Percentiles rank a stretch among this genome's conserved stretches.
These are phyloP conservation scores for Geotrupes spiniger DNA, from an alignment of 2,888 invertebrate species.

Conservation along the genomic window DNA sequence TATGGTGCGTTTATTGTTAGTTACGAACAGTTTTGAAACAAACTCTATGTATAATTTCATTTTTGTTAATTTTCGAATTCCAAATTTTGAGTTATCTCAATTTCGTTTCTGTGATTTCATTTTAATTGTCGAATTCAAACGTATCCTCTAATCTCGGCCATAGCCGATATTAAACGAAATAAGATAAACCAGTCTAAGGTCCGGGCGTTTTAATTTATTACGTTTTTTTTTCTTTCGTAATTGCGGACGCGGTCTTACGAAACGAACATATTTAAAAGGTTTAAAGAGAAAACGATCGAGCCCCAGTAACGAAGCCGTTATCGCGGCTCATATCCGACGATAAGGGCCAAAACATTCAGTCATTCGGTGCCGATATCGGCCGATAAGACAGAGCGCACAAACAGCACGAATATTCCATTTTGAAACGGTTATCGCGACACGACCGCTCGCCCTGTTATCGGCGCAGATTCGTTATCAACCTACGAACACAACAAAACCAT, in stretches of 20 bases:
- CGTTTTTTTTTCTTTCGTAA: too few relatives aligned
- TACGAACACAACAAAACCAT: slow-evolving; percentile 46
- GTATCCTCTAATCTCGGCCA: too few relatives aligned
- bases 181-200: too few relatives aligned
- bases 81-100: too few relatives aligned
- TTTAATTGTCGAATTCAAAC: too few relatives aligned
- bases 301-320: slow-evolving; percentile 18
- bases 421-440: slow-evolving; percentile 48
- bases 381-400: slow-evolving; percentile 44
- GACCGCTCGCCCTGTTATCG: slow-evolving; percentile 44
- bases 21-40: too few relatives aligned
- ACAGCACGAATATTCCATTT: slow-evolving; percentile 53
- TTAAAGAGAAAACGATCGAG: background rate
- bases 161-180: too few relatives aligned
- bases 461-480: slow-evolving; percentile 44
- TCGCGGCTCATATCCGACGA: slow-evolving; percentile 23
- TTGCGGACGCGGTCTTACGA: background rate
- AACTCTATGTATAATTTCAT: too few relatives aligned
- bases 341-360: slow-evolving; percentile 33
- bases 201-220: too few relatives aligned
- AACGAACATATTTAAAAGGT: background rate
- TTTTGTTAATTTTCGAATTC: too few relatives aligned
- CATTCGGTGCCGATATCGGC: slow-evolving; percentile 44
- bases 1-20: too few relatives aligned
- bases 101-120: too few relatives aligned